phyloP scores from a whole-genome alignment of 2,797 vertebrate genomes.

The Lithobates pipiens region DNA sequence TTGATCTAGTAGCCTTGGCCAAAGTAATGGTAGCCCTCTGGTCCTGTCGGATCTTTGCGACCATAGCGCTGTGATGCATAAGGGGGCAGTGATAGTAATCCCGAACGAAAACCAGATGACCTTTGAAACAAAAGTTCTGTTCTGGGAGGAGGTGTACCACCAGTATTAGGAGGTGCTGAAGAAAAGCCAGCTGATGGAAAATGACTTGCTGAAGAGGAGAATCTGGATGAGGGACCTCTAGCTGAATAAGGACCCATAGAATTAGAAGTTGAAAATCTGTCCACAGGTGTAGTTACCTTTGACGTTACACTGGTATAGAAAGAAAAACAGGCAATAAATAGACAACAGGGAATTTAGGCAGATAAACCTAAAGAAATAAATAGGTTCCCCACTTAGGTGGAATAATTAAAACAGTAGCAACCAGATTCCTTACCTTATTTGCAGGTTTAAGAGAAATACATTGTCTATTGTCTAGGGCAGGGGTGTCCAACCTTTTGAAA shows the following conservation, averaged over 20 bases:
- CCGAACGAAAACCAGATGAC: background rate
- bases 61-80: slow-evolving; percentile 53
- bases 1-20: slow-evolving; percentile 71
- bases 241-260: background rate
- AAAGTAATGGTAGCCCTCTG: slow-evolving; percentile 74
- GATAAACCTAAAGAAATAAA: background rate
- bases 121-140: background rate
- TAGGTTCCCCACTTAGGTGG: too few relatives aligned
- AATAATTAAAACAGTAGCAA: too few relatives aligned
- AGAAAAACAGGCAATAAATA: background rate
- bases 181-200: background rate
- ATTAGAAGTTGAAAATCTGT: background rate
- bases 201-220: background rate
- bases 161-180: background rate
- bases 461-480: too few relatives aligned
- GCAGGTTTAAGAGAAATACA: too few relatives aligned
- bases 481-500: too few relatives aligned
- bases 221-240: background rate
- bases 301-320: slow-evolving; percentile 1
- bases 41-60: slow-evolving; percentile 72
- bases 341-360: background rate
- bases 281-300: background rate
- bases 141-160: background rate
- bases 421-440: too few relatives aligned
- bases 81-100: slow-evolving; percentile 23